Percentiles rank a stretch among this genome's conserved stretches.
Conservation (phyloP, 2,888 invertebrate species). For the Ophion ellenae region DNA sequence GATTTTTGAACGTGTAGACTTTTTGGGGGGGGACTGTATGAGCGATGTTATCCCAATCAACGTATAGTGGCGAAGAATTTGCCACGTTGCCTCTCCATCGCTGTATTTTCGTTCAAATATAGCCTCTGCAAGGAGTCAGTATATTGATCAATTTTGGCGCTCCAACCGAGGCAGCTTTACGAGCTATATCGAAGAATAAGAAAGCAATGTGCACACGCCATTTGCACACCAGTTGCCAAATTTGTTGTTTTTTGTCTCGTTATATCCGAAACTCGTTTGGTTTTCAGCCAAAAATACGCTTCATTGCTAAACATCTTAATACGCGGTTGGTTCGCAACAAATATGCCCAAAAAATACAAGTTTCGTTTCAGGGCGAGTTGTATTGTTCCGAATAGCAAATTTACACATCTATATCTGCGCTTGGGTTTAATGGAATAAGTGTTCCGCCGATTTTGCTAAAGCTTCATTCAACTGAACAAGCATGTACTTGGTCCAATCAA, state of each 20-base stretch:
- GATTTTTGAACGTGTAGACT: no score
- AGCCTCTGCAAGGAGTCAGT: not conserved
- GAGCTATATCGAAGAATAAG: constrained; percentile 9
- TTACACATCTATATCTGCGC: no score
- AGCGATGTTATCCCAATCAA: no score
- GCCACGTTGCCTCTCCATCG: not conserved
- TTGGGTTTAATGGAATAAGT: no score
- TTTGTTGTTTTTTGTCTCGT: constrained; percentile 1
- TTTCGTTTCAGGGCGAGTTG: no score
- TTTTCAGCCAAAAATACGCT: not conserved
- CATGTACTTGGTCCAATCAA: no score
- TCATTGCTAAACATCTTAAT: not conserved
- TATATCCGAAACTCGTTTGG: not conserved
- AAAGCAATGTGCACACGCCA: constrained; percentile 21
- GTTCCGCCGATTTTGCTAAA: no score
- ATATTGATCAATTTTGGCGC: constrained; percentile 38
- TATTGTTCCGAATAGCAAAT: no score
- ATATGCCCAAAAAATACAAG: not conserved
- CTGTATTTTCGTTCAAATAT: constrained; percentile 7
- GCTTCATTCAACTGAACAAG: no score
- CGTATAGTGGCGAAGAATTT: not conserved
- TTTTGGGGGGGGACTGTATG: no score
- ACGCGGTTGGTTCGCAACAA: not conserved
- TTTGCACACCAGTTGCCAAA: constrained; percentile 22
- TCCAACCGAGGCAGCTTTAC: not conserved